Conservation (phyloP, 2,888 invertebrate species). For the Petrolisthes cinctipes region DNA sequence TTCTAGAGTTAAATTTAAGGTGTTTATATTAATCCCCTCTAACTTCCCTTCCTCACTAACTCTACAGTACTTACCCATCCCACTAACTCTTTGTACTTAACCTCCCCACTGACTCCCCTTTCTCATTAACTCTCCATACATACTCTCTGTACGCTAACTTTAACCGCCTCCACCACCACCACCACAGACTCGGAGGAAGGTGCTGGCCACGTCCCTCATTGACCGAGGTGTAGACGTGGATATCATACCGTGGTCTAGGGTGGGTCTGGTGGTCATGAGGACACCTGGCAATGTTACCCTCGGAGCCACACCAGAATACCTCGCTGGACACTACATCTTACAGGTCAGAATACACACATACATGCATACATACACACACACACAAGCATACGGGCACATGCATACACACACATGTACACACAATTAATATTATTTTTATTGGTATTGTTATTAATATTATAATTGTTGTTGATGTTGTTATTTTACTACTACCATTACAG, state of each 20-base stretch:
- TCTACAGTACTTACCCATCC: background rate
- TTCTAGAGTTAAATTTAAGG: no score
- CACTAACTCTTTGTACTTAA: background rate
- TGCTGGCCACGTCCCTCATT: conserved; percentile 90
- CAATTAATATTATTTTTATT: background rate
- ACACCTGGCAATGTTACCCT: conserved; percentile 91
- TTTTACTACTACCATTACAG: background rate
- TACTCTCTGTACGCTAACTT: background rate
- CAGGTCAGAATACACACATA: conserved; percentile 38
- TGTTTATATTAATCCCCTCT: background rate
- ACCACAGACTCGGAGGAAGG: conserved; percentile 86
- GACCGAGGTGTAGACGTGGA: conserved; percentile 98
- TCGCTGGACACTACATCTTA: conserved; percentile 97
- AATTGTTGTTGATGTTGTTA: background rate
- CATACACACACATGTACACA: background rate
- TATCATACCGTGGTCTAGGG: conserved; percentile 98
- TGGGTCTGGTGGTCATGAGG: conserved; percentile 95
- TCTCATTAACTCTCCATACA: background rate
- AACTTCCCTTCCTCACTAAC: background rate
- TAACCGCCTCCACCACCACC: background rate
- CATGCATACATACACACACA: no score
- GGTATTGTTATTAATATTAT: no score
- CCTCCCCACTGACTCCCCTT: background rate
- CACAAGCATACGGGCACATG: no score
- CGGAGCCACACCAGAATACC: conserved; percentile 98